phyloP scores from a whole-genome alignment of 2,888 invertebrate species.

The Rhaphigaster nebulosa region DNA sequence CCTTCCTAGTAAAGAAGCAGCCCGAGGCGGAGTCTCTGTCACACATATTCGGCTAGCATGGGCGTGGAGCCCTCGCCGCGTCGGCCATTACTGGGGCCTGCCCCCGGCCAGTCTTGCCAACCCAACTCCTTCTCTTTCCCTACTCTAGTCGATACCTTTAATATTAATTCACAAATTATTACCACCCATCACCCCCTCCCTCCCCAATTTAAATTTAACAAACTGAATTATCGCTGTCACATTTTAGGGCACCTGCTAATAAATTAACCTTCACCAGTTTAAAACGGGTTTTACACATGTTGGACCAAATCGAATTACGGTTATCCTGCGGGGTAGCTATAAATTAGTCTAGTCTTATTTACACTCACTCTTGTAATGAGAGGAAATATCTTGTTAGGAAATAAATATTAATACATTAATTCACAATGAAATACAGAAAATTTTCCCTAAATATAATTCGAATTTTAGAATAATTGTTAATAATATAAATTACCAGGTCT shows the following conservation, averaged over 20 bases:
- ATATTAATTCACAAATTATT: slow-evolving; percentile 19
- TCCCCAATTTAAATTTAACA: slow-evolving; percentile 6
- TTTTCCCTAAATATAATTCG: neutral
- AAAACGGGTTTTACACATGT: neutral
- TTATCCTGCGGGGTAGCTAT: neutral
- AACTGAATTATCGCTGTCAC: neutral
- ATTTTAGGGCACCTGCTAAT: neutral
- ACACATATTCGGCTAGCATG: slow-evolving; percentile 71
- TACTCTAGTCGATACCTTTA: slow-evolving; percentile 13
- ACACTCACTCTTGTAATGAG: neutral
- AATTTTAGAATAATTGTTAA: neutral
- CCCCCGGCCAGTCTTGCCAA: slow-evolving; percentile 37
- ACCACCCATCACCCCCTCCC: too few species aligned
- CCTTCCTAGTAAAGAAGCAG: slow-evolving; percentile 78
- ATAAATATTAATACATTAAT: too few species aligned
- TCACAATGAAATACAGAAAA: neutral
- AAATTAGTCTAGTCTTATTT: neutral
- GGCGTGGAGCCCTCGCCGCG: slow-evolving; percentile 58
- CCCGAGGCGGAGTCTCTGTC: slow-evolving; percentile 78
- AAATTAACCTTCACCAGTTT: neutral
- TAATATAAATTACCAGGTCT: too few species aligned
- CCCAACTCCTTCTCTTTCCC: slow-evolving; percentile 43
- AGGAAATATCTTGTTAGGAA: neutral
- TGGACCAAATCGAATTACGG: neutral
- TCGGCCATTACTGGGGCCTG: slow-evolving; percentile 53